phyloP scores from a whole-genome alignment of 2,888 invertebrate species.

The Ecliptopera silaceata region DNA sequence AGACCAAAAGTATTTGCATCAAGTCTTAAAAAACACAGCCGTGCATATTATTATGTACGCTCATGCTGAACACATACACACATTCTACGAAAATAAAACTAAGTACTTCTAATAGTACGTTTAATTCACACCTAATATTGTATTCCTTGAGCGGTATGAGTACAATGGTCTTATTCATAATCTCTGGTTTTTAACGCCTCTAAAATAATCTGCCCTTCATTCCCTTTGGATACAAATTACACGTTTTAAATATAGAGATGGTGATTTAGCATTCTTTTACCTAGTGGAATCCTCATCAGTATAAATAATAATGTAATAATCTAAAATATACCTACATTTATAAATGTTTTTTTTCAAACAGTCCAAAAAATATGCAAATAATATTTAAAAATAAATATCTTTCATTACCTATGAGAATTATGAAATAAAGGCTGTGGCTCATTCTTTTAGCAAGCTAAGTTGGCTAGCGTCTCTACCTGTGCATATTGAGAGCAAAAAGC shows the following conservation, averaged over 20 bases:
- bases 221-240: no score
- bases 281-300: no score
- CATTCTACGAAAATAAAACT: conserved; percentile 11
- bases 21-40: conserved; percentile 51
- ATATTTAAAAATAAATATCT: not conserved
- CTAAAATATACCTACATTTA: no score
- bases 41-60: conserved; percentile 56
- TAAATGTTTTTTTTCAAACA: not conserved
- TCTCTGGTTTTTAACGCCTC: no score
- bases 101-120: not conserved
- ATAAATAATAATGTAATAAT: no score
- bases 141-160: conserved; percentile 17
- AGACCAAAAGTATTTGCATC: conserved; percentile 32
- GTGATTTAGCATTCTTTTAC: no score
- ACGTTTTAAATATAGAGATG: no score
- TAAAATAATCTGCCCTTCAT: no score
- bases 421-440: not conserved
- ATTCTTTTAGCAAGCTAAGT: conserved; percentile 10
- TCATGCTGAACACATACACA: no score
- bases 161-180: not conserved
- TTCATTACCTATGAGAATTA: not conserved
- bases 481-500: conserved; percentile 18
- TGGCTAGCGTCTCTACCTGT: conserved; percentile 13
- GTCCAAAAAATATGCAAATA: not conserved
- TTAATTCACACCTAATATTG: not conserved